Evolutionary conservation across 2,797 vertebrate genomes (phyloP).

Genomic region (Myoxocephalus aenaeus): DNA sequence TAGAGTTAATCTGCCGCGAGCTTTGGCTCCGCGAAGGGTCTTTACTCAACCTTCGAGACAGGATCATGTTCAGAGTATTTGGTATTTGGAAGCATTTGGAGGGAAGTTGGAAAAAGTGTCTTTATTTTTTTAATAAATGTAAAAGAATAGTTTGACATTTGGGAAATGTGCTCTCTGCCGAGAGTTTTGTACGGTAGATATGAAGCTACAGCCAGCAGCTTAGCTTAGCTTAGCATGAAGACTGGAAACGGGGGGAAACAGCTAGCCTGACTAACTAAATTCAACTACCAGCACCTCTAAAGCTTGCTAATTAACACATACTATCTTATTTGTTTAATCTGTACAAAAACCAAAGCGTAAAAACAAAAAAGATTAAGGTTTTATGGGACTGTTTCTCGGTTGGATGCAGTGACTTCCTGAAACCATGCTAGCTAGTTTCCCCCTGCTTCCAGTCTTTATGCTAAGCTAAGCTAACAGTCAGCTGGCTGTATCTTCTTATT

Average conservation of each 20-base stretch:
- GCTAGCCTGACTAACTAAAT: background rate
- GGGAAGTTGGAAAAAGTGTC: background rate
- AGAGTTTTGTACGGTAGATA: too few species aligned
- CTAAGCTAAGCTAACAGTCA: background rate
- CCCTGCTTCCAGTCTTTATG: background rate
- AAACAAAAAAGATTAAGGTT: background rate
- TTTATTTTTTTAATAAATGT: background rate
- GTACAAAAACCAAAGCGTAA: background rate
- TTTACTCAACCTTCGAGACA: slow-evolving; percentile 14
- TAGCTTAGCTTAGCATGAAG: background rate
- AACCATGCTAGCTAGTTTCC: background rate
- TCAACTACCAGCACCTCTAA: background rate
- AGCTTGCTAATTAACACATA: background rate
- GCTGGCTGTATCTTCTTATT: background rate
- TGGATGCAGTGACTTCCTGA: background rate
- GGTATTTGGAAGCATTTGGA: too few species aligned
- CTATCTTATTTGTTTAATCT: background rate
- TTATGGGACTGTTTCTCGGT: background rate
- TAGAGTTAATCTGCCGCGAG: slow-evolving; percentile 40
- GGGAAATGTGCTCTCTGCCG: background rate
- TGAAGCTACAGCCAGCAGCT: background rate
- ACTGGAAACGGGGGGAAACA: background rate
- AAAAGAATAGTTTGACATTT: slow-evolving; percentile 1
- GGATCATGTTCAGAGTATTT: slow-evolving; percentile 24
- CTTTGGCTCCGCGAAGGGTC: slow-evolving; percentile 19